Conservation (phyloP, 2,797 vertebrate species). For the Hoplostethus mediterraneus region DNA sequence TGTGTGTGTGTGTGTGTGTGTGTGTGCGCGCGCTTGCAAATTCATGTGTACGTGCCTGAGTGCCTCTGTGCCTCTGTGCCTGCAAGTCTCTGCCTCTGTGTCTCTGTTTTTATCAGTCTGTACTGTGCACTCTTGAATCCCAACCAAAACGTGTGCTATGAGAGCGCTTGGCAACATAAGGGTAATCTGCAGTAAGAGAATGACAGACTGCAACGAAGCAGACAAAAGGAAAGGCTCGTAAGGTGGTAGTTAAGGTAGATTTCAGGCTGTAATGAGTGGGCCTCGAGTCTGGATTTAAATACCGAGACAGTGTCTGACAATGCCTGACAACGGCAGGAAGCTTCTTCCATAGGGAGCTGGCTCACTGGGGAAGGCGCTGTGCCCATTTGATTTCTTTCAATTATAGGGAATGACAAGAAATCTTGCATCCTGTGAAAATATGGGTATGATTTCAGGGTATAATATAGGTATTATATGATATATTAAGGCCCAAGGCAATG, state of each 20-base stretch:
- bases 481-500: slow-evolving; percentile 24
- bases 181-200: slow-evolving; percentile 23
- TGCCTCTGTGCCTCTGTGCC: slow-evolving; percentile 46
- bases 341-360: slow-evolving; percentile 27
- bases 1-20: neutral
- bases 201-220: slow-evolving; percentile 2
- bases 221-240: slow-evolving; percentile 32
- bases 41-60: slow-evolving; percentile 41
- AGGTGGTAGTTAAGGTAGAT: neutral
- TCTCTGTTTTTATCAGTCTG: slow-evolving; percentile 54
- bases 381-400: slow-evolving; percentile 24
- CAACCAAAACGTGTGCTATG: slow-evolving; percentile 29
- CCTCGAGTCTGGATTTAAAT: slow-evolving; percentile 30
- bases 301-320: slow-evolving; percentile 17
- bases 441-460: slow-evolving; percentile 11
- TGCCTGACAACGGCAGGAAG: slow-evolving; percentile 21
- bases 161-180: slow-evolving; percentile 45
- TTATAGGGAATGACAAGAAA: slow-evolving; percentile 14
- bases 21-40: neutral
- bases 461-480: slow-evolving; percentile 27
- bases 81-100: slow-evolving; percentile 36
- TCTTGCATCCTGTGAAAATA: slow-evolving; percentile 9
- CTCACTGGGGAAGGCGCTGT: slow-evolving; percentile 20
- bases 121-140: slow-evolving; percentile 38
- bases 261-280: slow-evolving; percentile 27